These are phyloP conservation scores for Acanthosoma haemorrhoidale DNA, from an alignment of 2,888 invertebrate genomes.

Conservation along the genomic window DNA sequence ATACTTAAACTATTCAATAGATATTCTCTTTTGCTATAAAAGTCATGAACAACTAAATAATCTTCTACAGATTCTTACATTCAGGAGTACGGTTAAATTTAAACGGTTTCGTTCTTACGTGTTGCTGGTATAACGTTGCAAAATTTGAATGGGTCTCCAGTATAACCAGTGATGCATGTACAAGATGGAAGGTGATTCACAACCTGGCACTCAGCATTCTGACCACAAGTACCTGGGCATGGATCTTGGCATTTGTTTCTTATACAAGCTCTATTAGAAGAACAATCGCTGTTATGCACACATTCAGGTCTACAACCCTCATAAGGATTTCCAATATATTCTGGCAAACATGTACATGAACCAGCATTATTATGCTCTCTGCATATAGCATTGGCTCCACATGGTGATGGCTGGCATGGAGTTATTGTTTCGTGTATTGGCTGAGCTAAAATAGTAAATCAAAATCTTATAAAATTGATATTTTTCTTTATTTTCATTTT, in stretches of 20 bases:
- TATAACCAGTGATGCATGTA: conserved; percentile 63
- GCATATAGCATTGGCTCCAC: conserved; percentile 59
- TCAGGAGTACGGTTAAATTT: too few relatives aligned
- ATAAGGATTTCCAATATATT: conserved; percentile 72
- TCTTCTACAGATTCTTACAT: not conserved
- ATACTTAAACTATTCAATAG: too few relatives aligned
- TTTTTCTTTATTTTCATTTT: not conserved
- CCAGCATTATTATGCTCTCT: conserved; percentile 49
- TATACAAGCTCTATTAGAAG: conserved; percentile 64
- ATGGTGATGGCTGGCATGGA: conserved; percentile 56
- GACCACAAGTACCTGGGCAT: conserved; percentile 70
- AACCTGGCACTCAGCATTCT: conserved; percentile 67
- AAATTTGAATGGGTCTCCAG: conserved; percentile 68
- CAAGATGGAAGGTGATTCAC: conserved; percentile 65
- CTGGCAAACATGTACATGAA: conserved; percentile 61
- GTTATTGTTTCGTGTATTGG: conserved; percentile 38
- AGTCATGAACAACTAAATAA: not conserved
- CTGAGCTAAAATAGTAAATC: not conserved
- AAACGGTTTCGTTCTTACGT: conserved; percentile 54
- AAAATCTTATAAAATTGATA: not conserved
- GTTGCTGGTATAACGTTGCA: conserved; percentile 50
- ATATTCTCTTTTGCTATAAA: too few relatives aligned
- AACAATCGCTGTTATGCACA: conserved; percentile 64
- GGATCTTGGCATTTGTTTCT: conserved; percentile 72
- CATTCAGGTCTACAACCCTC: conserved; percentile 72